Conservation (phyloP, 2,888 invertebrate species). For the Beris chalybata region DNA sequence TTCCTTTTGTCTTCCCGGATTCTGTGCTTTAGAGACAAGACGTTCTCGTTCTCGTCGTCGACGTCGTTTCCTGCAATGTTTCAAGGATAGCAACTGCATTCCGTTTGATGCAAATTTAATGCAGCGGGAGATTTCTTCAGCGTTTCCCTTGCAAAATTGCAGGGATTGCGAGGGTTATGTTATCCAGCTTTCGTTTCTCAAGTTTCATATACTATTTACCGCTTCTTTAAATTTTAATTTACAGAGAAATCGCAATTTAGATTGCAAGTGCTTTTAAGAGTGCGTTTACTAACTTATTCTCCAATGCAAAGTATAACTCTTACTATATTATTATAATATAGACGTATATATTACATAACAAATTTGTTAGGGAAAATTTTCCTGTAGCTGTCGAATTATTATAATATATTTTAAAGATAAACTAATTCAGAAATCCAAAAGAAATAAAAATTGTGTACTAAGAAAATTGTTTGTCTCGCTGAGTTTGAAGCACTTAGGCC, state of each 20-base stretch:
- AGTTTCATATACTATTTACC: not conserved
- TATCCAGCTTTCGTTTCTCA: not conserved
- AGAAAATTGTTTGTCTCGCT: no score
- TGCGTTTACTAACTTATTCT: no score
- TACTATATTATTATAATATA: no score
- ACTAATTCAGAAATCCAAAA: no score
- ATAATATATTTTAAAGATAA: no score
- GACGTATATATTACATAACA: no score
- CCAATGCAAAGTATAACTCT: no score
- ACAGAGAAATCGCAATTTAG: conserved; percentile 1
- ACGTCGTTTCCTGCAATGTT: not conserved
- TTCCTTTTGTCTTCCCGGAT: conserved; percentile 1
- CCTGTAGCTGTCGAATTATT: no score
- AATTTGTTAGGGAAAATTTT: no score
- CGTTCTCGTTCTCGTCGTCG: not conserved
- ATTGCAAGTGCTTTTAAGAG: not conserved
- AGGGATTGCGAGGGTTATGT: not conserved
- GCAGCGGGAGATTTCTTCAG: not conserved
- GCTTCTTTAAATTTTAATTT: conserved; percentile 7
- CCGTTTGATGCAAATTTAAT: conserved; percentile 19
- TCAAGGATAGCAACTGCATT: conserved; percentile 4
- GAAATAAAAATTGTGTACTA: no score
- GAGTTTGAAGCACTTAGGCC: no score
- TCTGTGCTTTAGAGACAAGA: not conserved
- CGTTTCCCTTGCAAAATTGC: not conserved